Evolutionary conservation across 2,113 vertebrate genomes (phyloP).

Genomic region (Myrmophylax atrothorax): DNA sequence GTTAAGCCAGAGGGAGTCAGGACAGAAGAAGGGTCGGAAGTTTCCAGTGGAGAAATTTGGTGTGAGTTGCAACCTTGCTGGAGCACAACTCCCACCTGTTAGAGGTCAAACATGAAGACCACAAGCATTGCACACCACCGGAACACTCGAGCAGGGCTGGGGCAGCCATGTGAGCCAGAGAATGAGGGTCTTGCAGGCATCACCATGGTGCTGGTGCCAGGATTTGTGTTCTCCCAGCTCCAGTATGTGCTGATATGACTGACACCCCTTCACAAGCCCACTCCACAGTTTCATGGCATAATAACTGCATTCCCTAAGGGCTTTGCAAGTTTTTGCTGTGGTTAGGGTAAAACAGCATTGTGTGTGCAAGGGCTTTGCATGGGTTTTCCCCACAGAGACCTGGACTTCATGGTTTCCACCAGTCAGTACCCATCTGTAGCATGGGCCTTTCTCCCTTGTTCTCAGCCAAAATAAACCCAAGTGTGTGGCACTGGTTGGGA

Average conservation of each 20-base stretch:
- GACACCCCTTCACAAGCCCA: not conserved
- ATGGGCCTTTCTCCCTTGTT: not conserved
- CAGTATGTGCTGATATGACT: not conserved
- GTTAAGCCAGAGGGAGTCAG: not conserved
- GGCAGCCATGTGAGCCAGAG: accelerated
- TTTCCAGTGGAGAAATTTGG: not conserved
- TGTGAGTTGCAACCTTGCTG: not conserved
- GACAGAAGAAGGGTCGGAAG: not conserved
- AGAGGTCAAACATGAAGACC: not conserved
- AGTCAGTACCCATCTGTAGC: not conserved
- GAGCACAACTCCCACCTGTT: not conserved
- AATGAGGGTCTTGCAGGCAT: not conserved
- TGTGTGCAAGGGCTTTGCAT: not conserved
- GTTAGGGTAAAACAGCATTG: not conserved
- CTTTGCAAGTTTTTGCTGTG: not conserved
- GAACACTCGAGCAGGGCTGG: not conserved
- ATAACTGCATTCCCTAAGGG: not conserved
- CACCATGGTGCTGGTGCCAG: accelerated
- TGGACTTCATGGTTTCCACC: not conserved
- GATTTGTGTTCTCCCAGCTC: not conserved
- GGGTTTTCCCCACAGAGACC: not conserved
- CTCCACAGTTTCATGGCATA: not conserved
- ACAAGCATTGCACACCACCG: not conserved
- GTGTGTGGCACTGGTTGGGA: not conserved
- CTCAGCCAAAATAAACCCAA: not conserved